Evolutionary conservation across 2,888 invertebrate species (phyloP), one percentile per base, ranked within the genome.

Genomic region (Xestia c-nigrum): DNA sequence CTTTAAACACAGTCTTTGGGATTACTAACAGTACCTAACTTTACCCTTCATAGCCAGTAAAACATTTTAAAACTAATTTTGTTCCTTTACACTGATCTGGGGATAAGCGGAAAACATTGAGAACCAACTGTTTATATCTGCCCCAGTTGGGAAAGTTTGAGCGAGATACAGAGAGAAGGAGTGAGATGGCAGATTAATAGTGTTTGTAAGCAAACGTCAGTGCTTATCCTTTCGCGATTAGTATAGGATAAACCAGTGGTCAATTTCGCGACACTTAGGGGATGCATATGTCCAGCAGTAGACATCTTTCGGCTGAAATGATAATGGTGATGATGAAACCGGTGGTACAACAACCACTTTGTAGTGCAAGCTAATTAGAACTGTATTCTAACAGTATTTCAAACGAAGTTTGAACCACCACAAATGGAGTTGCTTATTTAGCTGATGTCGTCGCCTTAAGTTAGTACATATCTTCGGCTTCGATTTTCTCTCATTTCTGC

Each of bases 51-150:
- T 52, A 46, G 40, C 19, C 52, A 55, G 81, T 75, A 70, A 81
- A 85, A 85, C 76, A 72, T 72, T 83, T 85, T 72, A 64, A 81
- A 83, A 83, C 85, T 67, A 83, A 83, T 85, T 80, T 75, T 52
- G 24, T 52, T 81, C 57, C 63, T 72, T 75, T 80, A 63, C 72
- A 52, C 63, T 72, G 38, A 85, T 83, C 69, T 72, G 10, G 24
- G 81, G 75, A 72, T 70, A 72, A 84, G 66, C 47, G 66, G 31
- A 57, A 83, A 74, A 80, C 71, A 82, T 65, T 69, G 71, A 66
- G 64, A 43, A 50, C 31, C 47, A 73, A 61, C 69, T 75, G 81
- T 72, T 84, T 80, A 78, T 72, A 65, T 83, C 55, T 59, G 31
- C 21, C 66, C 63, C 40, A 64, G 80, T 79, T 57, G 24, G 24